These are phyloP conservation scores for Buphagus erythrorhynchus DNA, from an alignment of 2,797 vertebrate genomes.

Conservation along the genomic window DNA sequence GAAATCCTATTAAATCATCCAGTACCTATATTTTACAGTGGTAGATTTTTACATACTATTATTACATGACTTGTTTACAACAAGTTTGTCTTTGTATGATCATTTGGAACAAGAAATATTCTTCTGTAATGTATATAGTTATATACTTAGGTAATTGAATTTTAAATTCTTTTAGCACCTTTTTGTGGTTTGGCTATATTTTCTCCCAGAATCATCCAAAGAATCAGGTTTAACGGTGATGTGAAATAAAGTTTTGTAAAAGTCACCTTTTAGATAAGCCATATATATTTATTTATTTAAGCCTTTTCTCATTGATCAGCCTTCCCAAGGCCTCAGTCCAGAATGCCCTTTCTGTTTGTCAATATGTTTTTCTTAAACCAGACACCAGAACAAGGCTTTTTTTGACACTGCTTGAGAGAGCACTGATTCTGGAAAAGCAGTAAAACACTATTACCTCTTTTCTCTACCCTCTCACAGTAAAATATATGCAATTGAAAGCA, in stretches of 20 bases:
- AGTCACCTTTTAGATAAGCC: slow-evolving; percentile 33
- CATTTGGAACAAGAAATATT: background rate
- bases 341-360: slow-evolving; percentile 37
- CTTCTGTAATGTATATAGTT: background rate
- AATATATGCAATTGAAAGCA: background rate
- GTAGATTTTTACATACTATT: background rate
- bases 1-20: background rate
- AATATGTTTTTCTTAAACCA: background rate
- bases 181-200: background rate
- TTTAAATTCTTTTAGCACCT: background rate
- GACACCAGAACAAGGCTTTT: background rate
- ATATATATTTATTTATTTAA: slow-evolving; percentile 63
- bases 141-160: background rate
- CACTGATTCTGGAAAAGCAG: background rate
- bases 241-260: background rate
- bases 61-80: background rate
- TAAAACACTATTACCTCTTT: background rate
- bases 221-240: background rate
- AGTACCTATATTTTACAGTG: background rate
- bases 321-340: slow-evolving; percentile 12
- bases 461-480: background rate
- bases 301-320: slow-evolving; percentile 46
- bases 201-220: background rate
- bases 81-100: background rate
- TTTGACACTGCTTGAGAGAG: background rate